Percentiles rank a stretch among this genome's conserved stretches.
These are phyloP conservation scores for Emys orbicularis DNA, from an alignment of 2,797 vertebrate species.

Conservation along the genomic window DNA sequence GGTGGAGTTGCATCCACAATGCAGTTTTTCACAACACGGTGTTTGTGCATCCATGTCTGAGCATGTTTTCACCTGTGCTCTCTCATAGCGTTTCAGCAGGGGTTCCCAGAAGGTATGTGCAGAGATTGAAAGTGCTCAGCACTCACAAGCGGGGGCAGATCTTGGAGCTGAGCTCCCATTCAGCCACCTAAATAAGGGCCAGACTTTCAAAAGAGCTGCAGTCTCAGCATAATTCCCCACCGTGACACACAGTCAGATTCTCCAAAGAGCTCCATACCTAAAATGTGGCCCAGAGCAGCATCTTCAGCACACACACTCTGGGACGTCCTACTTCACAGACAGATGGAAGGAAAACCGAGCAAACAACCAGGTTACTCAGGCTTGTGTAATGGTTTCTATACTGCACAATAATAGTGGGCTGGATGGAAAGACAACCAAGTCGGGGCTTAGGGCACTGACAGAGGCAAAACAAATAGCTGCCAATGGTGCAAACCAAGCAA, in stretches of 20 bases:
- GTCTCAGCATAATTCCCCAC: not conserved
- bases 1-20: accelerated
- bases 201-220: not conserved
- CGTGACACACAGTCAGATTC: not conserved
- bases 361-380: accelerated
- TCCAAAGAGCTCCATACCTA: no score
- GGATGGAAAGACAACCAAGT: not conserved
- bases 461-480: not conserved
- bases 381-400: not conserved
- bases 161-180: not conserved
- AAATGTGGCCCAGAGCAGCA: no score
- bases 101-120: not conserved
- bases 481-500: not conserved
- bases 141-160: not conserved
- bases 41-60: not conserved
- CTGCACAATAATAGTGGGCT: not conserved
- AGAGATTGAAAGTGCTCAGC: not conserved
- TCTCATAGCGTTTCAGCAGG: not conserved
- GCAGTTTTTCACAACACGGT: not conserved
- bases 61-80: not conserved
- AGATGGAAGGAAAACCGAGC: not conserved
- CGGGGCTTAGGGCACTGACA: not conserved
- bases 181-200: not conserved
- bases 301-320: not conserved
- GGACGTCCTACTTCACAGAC: not conserved